These are phyloP conservation scores for Aurelia coerulea DNA, from an alignment of 30 jellyfish, hydroid and myxozoan genomes.

Conservation along the genomic window DNA sequence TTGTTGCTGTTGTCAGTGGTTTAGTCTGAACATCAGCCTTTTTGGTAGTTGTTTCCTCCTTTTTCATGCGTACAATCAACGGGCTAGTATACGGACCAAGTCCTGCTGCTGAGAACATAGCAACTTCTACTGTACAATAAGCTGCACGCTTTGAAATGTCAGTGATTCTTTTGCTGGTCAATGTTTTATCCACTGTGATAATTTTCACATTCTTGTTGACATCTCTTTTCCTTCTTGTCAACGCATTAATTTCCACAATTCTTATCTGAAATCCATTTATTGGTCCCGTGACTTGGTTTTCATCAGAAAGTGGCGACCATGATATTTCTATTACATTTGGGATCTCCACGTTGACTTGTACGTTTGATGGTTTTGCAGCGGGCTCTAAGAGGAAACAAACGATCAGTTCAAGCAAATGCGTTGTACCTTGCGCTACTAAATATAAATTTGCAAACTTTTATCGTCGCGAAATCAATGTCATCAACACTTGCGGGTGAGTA, in stretches of 20 bases:
- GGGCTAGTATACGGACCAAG: constrained; percentile 64
- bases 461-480: no score
- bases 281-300: constrained; percentile 18
- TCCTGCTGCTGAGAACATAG: constrained; percentile 43
- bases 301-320: constrained; percentile 30
- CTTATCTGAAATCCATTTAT: constrained; percentile 48
- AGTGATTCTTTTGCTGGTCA: background rate
- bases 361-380: constrained; percentile 11
- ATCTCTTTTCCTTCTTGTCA: constrained; percentile 3
- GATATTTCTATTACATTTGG: constrained; percentile 8
- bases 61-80: constrained; percentile 8
- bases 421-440: no score
- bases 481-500: no score
- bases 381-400: constrained; percentile 19
- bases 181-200: constrained; percentile 11
- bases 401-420: no score
- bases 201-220: background rate
- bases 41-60: background rate
- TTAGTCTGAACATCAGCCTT: background rate
- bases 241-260: constrained; percentile 8
- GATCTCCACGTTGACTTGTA: constrained; percentile 11
- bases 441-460: no score
- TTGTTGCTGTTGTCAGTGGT: no score
- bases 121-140: constrained; percentile 50
- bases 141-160: background rate